Evolutionary conservation across 2,797 vertebrate genomes (phyloP).

Genomic region (Sebastes flavidus): DNA sequence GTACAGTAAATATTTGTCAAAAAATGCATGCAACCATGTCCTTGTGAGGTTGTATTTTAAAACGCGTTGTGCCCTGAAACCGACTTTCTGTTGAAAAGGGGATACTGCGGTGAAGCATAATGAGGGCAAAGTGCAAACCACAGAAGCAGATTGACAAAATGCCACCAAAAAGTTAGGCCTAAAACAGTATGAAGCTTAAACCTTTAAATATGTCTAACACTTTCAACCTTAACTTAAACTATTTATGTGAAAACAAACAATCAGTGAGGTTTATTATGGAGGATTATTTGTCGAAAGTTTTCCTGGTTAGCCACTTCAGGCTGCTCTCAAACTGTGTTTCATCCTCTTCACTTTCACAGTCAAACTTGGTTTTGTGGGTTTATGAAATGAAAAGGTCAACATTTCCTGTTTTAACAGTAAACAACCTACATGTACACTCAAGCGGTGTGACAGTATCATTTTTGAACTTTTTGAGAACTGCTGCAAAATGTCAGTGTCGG

Average conservation of each 20-base stretch:
- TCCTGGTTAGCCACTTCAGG: background rate
- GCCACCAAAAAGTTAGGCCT: background rate
- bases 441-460: background rate
- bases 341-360: conserved; percentile 4
- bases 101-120: background rate
- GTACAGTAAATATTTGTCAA: background rate
- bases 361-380: background rate
- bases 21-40: background rate
- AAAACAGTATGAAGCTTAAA: background rate
- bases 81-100: background rate
- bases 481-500: conserved; percentile 7
- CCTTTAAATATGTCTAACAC: background rate
- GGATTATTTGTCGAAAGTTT: background rate
- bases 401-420: conserved; percentile 36
- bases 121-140: background rate
- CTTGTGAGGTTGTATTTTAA: background rate
- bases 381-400: conserved; percentile 1
- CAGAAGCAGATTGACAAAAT: background rate
- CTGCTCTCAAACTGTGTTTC: background rate
- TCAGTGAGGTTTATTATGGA: background rate
- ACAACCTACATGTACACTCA: conserved; percentile 1
- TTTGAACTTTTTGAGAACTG: background rate
- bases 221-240: background rate
- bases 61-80: background rate
- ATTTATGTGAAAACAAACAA: background rate